phyloP scores from a whole-genome alignment of 2,797 vertebrate genomes.

The Melopsittacus undulatus region DNA sequence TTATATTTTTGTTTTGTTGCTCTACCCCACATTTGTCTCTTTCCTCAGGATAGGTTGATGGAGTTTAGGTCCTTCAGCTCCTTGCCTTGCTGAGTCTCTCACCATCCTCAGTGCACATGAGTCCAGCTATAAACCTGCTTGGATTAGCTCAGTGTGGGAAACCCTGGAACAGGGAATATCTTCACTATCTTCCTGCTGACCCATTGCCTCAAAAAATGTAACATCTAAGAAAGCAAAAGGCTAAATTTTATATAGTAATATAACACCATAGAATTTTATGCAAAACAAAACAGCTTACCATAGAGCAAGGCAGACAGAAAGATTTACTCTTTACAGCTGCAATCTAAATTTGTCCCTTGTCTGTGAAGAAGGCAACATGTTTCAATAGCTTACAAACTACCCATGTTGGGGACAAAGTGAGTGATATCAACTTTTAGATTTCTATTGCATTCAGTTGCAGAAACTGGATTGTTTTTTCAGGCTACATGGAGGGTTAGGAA shows the following conservation, averaged over 20 bases:
- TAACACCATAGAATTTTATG: not conserved
- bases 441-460: not conserved
- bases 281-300: not conserved
- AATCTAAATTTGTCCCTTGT: not conserved
- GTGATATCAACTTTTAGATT: not conserved
- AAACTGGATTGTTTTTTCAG: not conserved
- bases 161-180: constrained; percentile 82
- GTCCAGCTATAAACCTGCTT: constrained; percentile 80
- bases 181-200: constrained; percentile 83
- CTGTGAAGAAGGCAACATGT: not conserved
- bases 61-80: constrained; percentile 82
- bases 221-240: constrained; percentile 68
- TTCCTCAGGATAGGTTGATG: constrained; percentile 73
- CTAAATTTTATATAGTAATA: not conserved
- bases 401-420: not conserved
- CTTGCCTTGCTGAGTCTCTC: constrained; percentile 80
- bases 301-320: not conserved
- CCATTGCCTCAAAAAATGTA: constrained; percentile 82
- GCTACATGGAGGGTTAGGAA: not conserved
- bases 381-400: not conserved
- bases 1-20: not conserved
- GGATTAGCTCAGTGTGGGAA: constrained; percentile 79
- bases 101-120: constrained; percentile 82
- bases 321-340: not conserved
- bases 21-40: constrained; percentile 77